Conservation (phyloP, 2,888 invertebrate genomes). For the Rhorus exstirpatorius region DNA sequence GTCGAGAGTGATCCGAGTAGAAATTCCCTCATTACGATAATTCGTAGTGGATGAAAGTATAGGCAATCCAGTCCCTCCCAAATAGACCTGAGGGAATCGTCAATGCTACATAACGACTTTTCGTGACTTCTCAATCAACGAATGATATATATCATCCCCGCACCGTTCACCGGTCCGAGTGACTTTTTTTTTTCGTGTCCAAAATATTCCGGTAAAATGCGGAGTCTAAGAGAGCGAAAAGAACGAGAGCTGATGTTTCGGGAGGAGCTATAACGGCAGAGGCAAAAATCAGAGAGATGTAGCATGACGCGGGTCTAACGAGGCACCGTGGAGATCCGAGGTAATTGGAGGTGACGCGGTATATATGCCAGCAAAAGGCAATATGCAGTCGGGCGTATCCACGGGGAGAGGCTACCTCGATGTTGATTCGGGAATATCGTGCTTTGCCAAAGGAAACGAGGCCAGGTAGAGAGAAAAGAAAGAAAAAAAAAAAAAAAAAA, state of each 20-base stretch:
- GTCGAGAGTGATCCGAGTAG: slow-evolving; percentile 1
- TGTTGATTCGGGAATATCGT: slow-evolving; percentile 15
- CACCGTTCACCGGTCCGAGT: not conserved
- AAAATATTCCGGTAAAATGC: not conserved
- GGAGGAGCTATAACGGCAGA: slow-evolving; percentile 1
- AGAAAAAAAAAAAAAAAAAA: not conserved
- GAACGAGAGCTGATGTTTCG: slow-evolving; percentile 20
- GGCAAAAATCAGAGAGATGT: not conserved
- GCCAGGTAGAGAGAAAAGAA: slow-evolving; percentile 6
- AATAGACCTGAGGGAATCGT: not conserved
- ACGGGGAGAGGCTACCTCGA: slow-evolving; percentile 10
- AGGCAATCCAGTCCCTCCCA: not conserved
- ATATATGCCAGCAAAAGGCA: slow-evolving; percentile 9
- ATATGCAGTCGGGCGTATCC: not conserved
- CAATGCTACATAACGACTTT: not conserved
- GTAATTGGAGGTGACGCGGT: slow-evolving; percentile 50
- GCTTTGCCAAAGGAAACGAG: slow-evolving; percentile 17
- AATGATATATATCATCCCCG: not conserved
- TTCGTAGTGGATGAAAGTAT: slow-evolving; percentile 1
- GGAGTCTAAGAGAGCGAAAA: not conserved
- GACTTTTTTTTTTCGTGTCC: not conserved
- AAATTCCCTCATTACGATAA: slow-evolving; percentile 12
- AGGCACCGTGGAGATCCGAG: slow-evolving; percentile 17
- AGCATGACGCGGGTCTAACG: slow-evolving; percentile 25
- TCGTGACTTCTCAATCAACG: not conserved